Evolutionary conservation across 1,140 invertebrate genomes (phyloP).

Genomic region (Macrobrachium nipponense): DNA sequence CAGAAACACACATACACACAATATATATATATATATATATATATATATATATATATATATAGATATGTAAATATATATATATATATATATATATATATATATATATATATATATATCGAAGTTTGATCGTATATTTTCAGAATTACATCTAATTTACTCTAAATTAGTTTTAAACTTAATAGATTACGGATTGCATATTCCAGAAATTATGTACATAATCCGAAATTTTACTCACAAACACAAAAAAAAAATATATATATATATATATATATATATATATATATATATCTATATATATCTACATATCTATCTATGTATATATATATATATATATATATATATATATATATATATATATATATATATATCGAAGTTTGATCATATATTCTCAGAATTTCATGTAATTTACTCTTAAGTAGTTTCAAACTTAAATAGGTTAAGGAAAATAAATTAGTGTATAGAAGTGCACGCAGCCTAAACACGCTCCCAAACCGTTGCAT

Average conservation of each 20-base stretch:
- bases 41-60: neutral
- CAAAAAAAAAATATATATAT: constrained; percentile 29
- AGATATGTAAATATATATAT: too few relatives aligned
- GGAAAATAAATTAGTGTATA: too few relatives aligned
- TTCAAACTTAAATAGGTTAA: too few relatives aligned
- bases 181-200: neutral
- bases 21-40: constrained; percentile 6
- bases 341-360: too few relatives aligned
- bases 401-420: too few relatives aligned
- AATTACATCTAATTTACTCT: too few relatives aligned
- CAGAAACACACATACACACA: constrained; percentile 36
- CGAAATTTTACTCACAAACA: neutral
- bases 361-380: too few relatives aligned
- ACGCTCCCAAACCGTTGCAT: too few relatives aligned
- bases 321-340: constrained; percentile 24
- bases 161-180: too few relatives aligned
- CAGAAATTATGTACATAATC: neutral
- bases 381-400: neutral
- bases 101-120: constrained; percentile 1
- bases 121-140: too few relatives aligned
- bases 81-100: constrained; percentile 17
- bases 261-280: neutral
- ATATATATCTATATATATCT: neutral
- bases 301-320: neutral
- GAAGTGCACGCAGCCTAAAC: too few relatives aligned